Percentiles rank a stretch among this genome's conserved stretches.
These are phyloP conservation scores for Drosophila emarginata DNA, from an alignment of 2,888 invertebrate genomes.

Conservation along the genomic window DNA sequence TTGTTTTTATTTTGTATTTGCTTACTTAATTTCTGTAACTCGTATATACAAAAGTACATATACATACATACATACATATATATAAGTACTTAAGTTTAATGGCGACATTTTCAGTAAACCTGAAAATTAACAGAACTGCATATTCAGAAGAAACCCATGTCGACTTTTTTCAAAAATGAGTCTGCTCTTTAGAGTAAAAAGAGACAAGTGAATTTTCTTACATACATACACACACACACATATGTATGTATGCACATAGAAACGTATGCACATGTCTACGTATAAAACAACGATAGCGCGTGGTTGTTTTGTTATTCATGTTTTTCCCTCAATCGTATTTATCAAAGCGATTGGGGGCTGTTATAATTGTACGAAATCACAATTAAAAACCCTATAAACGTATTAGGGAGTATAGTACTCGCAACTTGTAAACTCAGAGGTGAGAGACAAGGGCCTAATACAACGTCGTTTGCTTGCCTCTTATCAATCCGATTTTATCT, in stretches of 20 bases:
- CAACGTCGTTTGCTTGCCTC: slow-evolving; percentile 9
- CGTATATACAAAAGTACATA: slow-evolving; percentile 19
- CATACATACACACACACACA: background rate
- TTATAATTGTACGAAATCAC: slow-evolving; percentile 4
- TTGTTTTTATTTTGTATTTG: background rate
- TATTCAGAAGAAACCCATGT: background rate
- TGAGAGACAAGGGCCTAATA: slow-evolving; percentile 10
- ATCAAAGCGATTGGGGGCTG: background rate
- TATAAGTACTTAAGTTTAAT: background rate
- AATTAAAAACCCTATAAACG: slow-evolving; percentile 20
- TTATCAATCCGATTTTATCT: slow-evolving; percentile 42
- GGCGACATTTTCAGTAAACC: background rate
- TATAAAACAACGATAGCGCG: background rate
- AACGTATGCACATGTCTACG: background rate
- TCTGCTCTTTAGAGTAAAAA: background rate
- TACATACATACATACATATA: slow-evolving; percentile 26
- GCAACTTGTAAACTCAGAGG: slow-evolving; percentile 1
- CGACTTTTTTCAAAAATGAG: background rate
- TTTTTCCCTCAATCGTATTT: slow-evolving; percentile 3
- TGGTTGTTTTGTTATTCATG: slow-evolving; percentile 11
- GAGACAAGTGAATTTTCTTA: background rate
- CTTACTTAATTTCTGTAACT: background rate
- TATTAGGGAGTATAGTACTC: slow-evolving; percentile 10
- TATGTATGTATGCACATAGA: background rate
- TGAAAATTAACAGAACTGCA: background rate